Conservation (phyloP, 92 coral and sea anemone species). For the Bergia sp. region DNA sequence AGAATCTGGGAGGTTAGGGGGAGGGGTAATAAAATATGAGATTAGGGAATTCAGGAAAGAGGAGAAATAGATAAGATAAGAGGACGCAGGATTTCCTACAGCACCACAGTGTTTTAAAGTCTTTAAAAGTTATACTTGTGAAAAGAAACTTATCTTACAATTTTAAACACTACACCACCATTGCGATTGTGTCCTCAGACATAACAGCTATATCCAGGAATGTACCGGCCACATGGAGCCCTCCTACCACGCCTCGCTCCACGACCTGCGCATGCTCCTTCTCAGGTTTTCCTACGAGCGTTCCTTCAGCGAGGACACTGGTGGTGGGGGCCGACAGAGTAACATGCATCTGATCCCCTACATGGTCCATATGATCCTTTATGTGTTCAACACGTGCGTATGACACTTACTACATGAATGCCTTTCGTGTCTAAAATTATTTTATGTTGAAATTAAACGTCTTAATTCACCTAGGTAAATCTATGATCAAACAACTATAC, state of each 20-base stretch:
- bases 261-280: constrained; percentile 88
- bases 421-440: neutral
- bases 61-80: neutral
- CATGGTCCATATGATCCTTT: constrained; percentile 93
- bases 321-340: constrained; percentile 98
- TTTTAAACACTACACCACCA: neutral
- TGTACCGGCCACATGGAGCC: constrained; percentile 98
- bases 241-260: constrained; percentile 87
- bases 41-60: neutral
- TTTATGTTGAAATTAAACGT: too few relatives aligned
- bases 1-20: neutral
- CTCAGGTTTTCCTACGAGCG: constrained; percentile 92
- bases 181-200: constrained; percentile 54
- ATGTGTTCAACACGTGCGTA: constrained; percentile 94
- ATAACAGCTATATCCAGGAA: constrained; percentile 97
- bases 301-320: constrained; percentile 97
- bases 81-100: neutral
- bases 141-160: neutral
- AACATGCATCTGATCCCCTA: constrained; percentile 96
- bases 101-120: too few relatives aligned
- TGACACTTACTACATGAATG: neutral
- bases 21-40: neutral
- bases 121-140: too few relatives aligned
- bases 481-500: too few relatives aligned
- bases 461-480: too few relatives aligned